Conservation (phyloP, 2,888 invertebrate genomes). For the Drosophila paranaensis region DNA sequence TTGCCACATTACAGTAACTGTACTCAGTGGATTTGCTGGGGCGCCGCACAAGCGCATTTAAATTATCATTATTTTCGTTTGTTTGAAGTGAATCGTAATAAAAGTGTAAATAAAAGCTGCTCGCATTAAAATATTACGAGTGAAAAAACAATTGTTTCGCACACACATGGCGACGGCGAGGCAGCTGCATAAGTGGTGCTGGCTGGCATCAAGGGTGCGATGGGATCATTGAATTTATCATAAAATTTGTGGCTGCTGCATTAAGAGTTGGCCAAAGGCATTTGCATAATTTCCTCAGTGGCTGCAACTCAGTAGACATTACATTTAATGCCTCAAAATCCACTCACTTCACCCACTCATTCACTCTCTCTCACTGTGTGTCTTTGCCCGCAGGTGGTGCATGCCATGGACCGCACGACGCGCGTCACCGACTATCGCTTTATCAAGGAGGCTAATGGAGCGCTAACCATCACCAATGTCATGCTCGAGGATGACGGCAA, state of each 20-base stretch:
- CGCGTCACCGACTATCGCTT: constrained; percentile 85
- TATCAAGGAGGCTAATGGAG: constrained; percentile 84
- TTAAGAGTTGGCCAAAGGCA: constrained; percentile 56
- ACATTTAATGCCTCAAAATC: constrained; percentile 51
- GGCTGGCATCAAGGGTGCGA: not conserved
- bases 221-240: constrained; percentile 52
- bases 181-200: no score
- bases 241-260: constrained; percentile 62
- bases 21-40: constrained; percentile 36
- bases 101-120: constrained; percentile 43
- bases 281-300: constrained; percentile 62
- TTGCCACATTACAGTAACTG: constrained; percentile 60
- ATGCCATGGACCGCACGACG: constrained; percentile 84
- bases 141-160: constrained; percentile 49
- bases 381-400: constrained; percentile 78
- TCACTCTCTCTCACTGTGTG: not conserved
- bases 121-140: constrained; percentile 55
- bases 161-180: constrained; percentile 4
- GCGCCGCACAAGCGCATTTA: constrained; percentile 50
- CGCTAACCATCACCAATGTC: constrained; percentile 85
- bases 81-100: constrained; percentile 63
- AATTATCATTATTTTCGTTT: constrained; percentile 67
- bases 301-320: constrained; percentile 51
- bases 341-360: constrained; percentile 19
- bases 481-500: constrained; percentile 89